A percentile compares a stretch with the other conserved stretches of the same genome.
Conservation (phyloP, 30 jellyfish, hydroid and myxozoan genomes). For the Aurelia sp. region DNA sequence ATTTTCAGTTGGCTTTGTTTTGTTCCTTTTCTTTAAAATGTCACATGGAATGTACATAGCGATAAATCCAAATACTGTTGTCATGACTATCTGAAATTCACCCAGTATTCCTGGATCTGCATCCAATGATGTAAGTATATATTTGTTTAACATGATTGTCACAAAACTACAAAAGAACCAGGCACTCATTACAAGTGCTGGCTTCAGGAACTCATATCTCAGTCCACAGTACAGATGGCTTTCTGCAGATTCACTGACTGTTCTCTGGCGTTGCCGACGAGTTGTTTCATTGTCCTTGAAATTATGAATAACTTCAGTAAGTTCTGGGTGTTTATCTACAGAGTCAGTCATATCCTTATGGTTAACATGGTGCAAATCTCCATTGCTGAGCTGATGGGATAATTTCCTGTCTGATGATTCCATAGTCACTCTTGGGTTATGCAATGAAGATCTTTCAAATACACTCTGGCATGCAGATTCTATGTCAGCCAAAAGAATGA, state of each 20-base stretch:
- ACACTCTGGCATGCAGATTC: not conserved
- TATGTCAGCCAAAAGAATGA: not conserved
- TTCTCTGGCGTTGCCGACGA: not conserved
- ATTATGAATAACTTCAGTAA: constrained; percentile 21
- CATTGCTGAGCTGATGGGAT: constrained; percentile 38
- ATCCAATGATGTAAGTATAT: constrained; percentile 79
- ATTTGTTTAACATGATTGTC: constrained; percentile 86
- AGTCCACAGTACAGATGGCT: constrained; percentile 1
- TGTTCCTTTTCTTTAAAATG: not conserved
- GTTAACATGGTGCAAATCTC: constrained; percentile 39
- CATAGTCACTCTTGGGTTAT: not conserved
- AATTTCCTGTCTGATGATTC: constrained; percentile 24
- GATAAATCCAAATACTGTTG: constrained; percentile 91
- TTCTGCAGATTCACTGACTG: not conserved
- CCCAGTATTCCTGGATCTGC: constrained; percentile 95
- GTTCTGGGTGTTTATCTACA: not conserved
- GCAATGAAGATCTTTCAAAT: not conserved
- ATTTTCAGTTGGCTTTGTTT: constrained; percentile 16
- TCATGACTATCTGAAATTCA: constrained; percentile 87
- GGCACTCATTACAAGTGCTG: constrained; percentile 69
- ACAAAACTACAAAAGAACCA: constrained; percentile 96
- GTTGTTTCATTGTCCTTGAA: not conserved
- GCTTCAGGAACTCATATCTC: constrained; percentile 55
- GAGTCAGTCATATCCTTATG: constrained; percentile 14
- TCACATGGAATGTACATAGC: constrained; percentile 92